phyloP scores from a whole-genome alignment of 2,888 invertebrate genomes.

The Lypha dubia region DNA sequence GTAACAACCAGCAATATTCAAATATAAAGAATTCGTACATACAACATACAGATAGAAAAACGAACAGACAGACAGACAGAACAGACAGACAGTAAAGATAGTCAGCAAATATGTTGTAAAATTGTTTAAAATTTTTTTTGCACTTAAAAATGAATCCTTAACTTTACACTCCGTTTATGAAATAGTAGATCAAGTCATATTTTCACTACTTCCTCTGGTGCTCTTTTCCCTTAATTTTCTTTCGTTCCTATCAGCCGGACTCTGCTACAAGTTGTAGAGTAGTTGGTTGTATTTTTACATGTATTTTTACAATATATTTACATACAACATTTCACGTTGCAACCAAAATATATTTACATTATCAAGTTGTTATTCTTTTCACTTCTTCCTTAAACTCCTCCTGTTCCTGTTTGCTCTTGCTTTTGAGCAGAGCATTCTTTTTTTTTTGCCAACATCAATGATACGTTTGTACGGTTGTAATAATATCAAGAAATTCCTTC shows the following conservation, averaged over 20 bases:
- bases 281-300: constrained; percentile 22
- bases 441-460: constrained; percentile 2
- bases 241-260: neutral
- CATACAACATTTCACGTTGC: constrained; percentile 40
- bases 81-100: neutral
- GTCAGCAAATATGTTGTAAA: neutral
- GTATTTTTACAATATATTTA: constrained; percentile 30
- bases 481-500: constrained; percentile 20
- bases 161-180: constrained; percentile 67
- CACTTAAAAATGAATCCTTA: constrained; percentile 61
- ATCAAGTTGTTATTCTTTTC: constrained; percentile 33
- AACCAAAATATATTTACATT: constrained; percentile 6
- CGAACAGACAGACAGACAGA: neutral
- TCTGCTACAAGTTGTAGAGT: neutral
- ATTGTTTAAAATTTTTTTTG: constrained; percentile 16
- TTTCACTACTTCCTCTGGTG: constrained; percentile 46
- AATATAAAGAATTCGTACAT: constrained; percentile 42
- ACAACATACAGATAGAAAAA: neutral
- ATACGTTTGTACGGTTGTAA: constrained; percentile 47
- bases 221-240: neutral
- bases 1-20: constrained; percentile 27
- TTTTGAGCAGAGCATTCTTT: too few species aligned
- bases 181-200: constrained; percentile 59
- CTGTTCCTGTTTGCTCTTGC: too few species aligned
- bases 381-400: too few species aligned